phyloP scores from a whole-genome alignment of 2,888 invertebrate genomes.

The Erebia ligea region DNA sequence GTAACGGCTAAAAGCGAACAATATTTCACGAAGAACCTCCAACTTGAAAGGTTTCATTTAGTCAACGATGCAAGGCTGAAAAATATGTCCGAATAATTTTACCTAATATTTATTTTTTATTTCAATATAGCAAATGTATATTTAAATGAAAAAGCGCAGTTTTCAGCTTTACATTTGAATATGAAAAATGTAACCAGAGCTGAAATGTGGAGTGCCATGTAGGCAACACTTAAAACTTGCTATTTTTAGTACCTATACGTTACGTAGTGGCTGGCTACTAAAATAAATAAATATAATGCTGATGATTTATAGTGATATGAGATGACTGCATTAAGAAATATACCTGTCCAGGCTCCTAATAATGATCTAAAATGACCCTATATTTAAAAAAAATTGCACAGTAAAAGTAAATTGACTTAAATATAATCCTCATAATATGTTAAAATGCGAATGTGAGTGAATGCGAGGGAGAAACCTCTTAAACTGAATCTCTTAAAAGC shows the following conservation, averaged over 20 bases:
- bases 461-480: no score
- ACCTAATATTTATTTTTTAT: not conserved
- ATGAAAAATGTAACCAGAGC: conserved; percentile 15
- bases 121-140: not conserved
- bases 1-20: conserved; percentile 14
- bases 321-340: not conserved
- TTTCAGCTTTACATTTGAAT: not conserved
- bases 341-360: not conserved
- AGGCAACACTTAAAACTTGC: conserved; percentile 1
- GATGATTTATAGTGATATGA: not conserved
- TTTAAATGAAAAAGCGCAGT: conserved; percentile 6
- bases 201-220: conserved; percentile 12
- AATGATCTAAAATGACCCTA: not conserved
- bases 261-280: not conserved
- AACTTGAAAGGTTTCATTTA: conserved; percentile 17
- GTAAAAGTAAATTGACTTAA: no score
- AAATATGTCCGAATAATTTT: conserved; percentile 7
- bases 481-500: no score
- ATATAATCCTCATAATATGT: no score
- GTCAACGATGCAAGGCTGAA: conserved; percentile 1
- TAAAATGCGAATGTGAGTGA: no score
- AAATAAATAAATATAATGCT: not conserved
- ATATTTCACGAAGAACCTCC: conserved; percentile 16
- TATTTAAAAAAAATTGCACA: no score
- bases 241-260: conserved; percentile 3